Base-by-base conservation (phyloP, 2,888 invertebrate species). In the Tipula unca region DNA sequence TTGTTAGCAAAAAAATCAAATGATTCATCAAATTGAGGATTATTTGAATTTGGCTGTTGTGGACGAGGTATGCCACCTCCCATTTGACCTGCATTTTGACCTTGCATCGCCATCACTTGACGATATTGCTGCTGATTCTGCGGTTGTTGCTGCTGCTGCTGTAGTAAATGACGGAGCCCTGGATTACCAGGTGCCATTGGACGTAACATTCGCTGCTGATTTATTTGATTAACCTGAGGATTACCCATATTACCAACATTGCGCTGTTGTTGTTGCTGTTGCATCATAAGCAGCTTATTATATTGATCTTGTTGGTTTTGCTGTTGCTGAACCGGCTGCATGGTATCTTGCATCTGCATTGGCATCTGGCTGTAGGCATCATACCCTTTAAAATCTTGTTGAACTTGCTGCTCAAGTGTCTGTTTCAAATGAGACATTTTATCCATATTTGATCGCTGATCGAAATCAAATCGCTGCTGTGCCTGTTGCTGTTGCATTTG, bases 141-240 rank as follows among this genome's bases (percentile, higher is more conserved):
- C 25, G 85, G 48, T 85, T 85, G 85, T 85, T 85, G 85, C 29
- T 85, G 48, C 54, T 85, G 85, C n/a, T 95, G 95, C 89, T 97
- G 96, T 86, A 97, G 90, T 82, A 97, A 91, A 90, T 96, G 96
- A 14, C 96, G 90, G 13, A 97, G 92, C 0, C 96, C 96, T 0
- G 96, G 95, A 92, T 96, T 96, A 89, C 95, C 94, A 17, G 94
- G 92, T 90, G 94, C 93, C 83, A 92, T 92, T n/a, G 96, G 95
- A 20, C 96, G 92, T 92, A 96, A 94, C 91, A 94, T 93, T 89
- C 95, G 92, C 88, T 95, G 95, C 54, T 93, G 89, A 86, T 90
- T 87, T 87, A 84, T 86, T 86, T 86, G 87, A 87, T 90, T 92
- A 88, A 89, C 88, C 87, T 90, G 91, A 86, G 91, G 92, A 86